phyloP scores from a whole-genome alignment of 2,113 vertebrate genomes.

The Oceanites oceanicus region DNA sequence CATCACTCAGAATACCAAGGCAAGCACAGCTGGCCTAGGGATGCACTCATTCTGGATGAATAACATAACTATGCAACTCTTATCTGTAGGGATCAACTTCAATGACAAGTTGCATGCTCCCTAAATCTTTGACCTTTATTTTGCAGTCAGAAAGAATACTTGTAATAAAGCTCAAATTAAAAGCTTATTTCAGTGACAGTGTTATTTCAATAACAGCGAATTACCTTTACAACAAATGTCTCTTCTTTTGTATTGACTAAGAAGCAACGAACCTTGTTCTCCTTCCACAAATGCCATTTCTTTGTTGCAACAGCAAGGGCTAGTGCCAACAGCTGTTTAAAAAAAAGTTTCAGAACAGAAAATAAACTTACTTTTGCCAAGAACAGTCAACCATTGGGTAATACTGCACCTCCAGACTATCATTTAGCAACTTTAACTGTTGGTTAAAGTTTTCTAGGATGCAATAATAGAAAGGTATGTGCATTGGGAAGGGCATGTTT shows the following conservation, averaged over 20 bases:
- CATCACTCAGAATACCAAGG: not conserved
- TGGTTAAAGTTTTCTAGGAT: conserved; percentile 36
- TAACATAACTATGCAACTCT: not conserved
- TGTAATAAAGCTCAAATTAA: not conserved
- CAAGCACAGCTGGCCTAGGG: not conserved
- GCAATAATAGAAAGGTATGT: conserved; percentile 28
- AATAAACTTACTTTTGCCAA: not conserved
- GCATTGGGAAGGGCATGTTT: conserved; percentile 33
- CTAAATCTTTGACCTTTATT: not conserved
- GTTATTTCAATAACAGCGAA: not conserved
- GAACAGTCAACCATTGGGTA: not conserved
- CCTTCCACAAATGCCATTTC: not conserved
- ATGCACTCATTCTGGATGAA: not conserved
- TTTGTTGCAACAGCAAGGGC: not conserved
- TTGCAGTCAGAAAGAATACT: not conserved
- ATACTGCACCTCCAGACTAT: not conserved
- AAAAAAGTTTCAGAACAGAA: not conserved
- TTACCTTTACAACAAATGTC: not conserved
- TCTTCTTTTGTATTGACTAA: not conserved
- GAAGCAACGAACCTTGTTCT: not conserved
- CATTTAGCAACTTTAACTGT: not conserved
- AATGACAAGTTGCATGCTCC: not conserved
- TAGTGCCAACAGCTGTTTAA: not conserved
- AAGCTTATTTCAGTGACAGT: not conserved
- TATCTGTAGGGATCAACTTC: not conserved